Conservation (phyloP, 2,888 invertebrate genomes). For the Dicranocentrus wangi region DNA sequence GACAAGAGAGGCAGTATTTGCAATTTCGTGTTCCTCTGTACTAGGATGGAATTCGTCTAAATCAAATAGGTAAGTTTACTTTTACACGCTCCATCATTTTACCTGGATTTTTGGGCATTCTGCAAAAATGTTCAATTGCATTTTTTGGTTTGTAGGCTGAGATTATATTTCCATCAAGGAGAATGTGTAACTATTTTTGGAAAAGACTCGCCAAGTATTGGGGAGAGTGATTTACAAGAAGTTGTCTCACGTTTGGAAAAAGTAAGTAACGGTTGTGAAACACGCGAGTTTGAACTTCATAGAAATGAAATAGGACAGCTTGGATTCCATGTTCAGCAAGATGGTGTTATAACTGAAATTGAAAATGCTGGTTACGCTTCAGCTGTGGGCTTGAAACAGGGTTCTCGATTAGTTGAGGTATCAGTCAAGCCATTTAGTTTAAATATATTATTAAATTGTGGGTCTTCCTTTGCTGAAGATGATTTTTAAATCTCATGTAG, state of each 20-base stretch:
- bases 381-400: slow-evolving; percentile 90
- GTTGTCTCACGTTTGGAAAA: slow-evolving; percentile 86
- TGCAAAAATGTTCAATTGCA: slow-evolving; percentile 9
- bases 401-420: slow-evolving; percentile 88
- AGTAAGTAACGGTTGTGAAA: slow-evolving; percentile 84
- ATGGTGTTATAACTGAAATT: slow-evolving; percentile 95
- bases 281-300: slow-evolving; percentile 86
- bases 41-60: slow-evolving; percentile 82
- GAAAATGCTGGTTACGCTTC: slow-evolving; percentile 83
- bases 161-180: slow-evolving; percentile 93
- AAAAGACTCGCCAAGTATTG: slow-evolving; percentile 77
- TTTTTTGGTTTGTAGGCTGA: slow-evolving; percentile 77
- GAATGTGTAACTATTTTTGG: slow-evolving; percentile 90
- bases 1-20: slow-evolving; percentile 88
- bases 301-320: slow-evolving; percentile 89
- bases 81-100: no score
- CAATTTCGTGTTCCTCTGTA: slow-evolving; percentile 87
- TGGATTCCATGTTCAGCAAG: slow-evolving; percentile 89
- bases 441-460: no score
- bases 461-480: neutral
- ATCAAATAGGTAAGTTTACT: slow-evolving; percentile 78
- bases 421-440: no score
- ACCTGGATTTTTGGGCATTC: no score
- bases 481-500: neutral
- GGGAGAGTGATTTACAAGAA: slow-evolving; percentile 83